phyloP scores from a whole-genome alignment of 2,113 vertebrate species.

The Capreolus pygargus region DNA sequence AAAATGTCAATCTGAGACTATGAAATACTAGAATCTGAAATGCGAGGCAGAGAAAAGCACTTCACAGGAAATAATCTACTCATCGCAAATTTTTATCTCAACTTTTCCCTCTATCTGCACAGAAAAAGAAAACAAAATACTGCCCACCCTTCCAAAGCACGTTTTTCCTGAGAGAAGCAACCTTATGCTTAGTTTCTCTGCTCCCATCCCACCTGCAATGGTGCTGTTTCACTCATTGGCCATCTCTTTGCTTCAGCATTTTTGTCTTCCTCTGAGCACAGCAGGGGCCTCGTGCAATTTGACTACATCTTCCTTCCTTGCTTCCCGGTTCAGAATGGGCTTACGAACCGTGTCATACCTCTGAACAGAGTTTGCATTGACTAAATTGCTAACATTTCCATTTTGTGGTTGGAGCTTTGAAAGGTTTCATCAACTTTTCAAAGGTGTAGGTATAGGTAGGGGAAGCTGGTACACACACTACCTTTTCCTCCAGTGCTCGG shows the following conservation, averaged over 20 bases:
- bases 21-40: background rate
- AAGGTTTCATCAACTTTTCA: background rate
- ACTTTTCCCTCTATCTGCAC: background rate
- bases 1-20: background rate
- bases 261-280: background rate
- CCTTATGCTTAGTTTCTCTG: rapidly evolving
- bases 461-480: background rate
- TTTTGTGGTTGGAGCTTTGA: background rate
- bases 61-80: background rate
- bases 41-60: background rate
- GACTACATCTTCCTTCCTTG: background rate
- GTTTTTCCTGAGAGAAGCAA: background rate
- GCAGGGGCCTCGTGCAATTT: background rate
- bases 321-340: background rate
- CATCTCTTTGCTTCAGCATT: background rate
- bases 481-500: background rate
- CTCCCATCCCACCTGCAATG: no score
- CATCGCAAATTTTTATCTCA: background rate
- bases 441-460: background rate
- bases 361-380: background rate
- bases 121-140: background rate
- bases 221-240: background rate
- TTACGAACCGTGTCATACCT: background rate
- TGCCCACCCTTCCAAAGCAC: background rate
- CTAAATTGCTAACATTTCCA: background rate